Evolutionary conservation across 2,797 vertebrate genomes (phyloP).

Genomic region (Rhabdophis nuchalis): DNA sequence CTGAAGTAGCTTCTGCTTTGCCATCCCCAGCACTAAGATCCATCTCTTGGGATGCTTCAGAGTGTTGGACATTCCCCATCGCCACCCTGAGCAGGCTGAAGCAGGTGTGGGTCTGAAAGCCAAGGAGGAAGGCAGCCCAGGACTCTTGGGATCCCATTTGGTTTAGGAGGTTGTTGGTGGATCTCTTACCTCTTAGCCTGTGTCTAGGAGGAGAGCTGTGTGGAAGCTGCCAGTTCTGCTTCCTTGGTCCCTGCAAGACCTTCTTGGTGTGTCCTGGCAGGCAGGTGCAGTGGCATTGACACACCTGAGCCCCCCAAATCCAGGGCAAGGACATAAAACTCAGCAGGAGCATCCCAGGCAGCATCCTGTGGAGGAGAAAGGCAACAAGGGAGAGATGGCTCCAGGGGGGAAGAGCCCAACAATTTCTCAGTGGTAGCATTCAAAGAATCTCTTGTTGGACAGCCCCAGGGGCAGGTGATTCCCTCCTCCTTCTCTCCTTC

Average conservation of each 20-base stretch:
- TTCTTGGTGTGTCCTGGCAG: conserved; percentile 48
- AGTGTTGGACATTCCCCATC: background rate
- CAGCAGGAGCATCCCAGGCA: conserved; percentile 31
- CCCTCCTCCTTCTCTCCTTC: conserved; percentile 9
- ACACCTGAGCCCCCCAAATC: conserved; percentile 58
- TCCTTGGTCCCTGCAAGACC: conserved; percentile 58
- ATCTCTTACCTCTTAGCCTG: conserved; percentile 78
- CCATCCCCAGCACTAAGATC: no score
- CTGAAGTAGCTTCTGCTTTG: no score
- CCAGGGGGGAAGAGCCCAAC: background rate
- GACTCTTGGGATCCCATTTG: no score
- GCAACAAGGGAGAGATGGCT: background rate
- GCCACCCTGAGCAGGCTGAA: background rate
- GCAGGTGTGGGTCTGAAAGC: background rate
- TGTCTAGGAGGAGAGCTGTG: conserved; percentile 59
- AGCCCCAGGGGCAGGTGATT: conserved; percentile 19
- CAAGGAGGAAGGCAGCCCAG: background rate
- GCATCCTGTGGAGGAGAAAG: conserved; percentile 30
- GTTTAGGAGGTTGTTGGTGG: background rate
- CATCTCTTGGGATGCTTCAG: background rate
- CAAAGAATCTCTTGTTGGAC: conserved; percentile 20
- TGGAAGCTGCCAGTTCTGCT: conserved; percentile 53
- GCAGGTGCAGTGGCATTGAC: conserved; percentile 67
- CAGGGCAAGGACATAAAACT: conserved; percentile 50
- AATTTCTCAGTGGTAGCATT: conserved; percentile 4